These are phyloP conservation scores for Oceanodroma leucorhoa DNA, from an alignment of 2,797 vertebrate species.

Conservation along the genomic window DNA sequence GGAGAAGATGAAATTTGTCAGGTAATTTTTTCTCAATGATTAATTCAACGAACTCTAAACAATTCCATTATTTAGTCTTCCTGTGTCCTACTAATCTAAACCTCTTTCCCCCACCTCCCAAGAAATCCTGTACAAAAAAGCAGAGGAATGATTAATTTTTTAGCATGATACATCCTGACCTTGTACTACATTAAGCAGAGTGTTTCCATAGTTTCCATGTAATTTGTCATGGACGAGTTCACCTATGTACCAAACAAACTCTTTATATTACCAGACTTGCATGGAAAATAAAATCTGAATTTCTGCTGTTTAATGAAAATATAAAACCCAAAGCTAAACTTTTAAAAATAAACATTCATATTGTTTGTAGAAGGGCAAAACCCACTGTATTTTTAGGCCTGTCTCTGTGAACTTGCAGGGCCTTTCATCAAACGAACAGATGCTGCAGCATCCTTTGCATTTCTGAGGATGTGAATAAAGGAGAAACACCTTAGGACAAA, in stretches of 20 bases:
- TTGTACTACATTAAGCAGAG: background rate
- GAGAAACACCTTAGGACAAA: background rate
- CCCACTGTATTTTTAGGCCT: background rate
- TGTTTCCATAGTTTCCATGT: constrained; percentile 33
- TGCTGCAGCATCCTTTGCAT: background rate
- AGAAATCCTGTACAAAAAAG: background rate
- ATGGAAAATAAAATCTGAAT: background rate
- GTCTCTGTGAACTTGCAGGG: background rate
- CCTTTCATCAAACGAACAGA: background rate
- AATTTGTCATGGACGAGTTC: constrained; percentile 8
- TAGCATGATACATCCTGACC: background rate
- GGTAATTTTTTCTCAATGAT: background rate
- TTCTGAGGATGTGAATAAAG: background rate
- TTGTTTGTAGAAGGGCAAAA: background rate
- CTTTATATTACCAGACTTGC: background rate
- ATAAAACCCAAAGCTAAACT: background rate
- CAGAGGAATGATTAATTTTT: constrained; percentile 8
- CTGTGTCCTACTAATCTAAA: background rate
- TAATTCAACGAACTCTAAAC: background rate
- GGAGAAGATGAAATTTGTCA: background rate
- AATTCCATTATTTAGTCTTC: background rate
- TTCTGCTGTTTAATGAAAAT: background rate
- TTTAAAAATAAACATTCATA: background rate
- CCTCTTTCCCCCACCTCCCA: background rate
- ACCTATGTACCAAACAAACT: background rate